These are phyloP conservation scores for Iselma pallidipennis DNA, from an alignment of 2,888 invertebrate species.

Conservation along the genomic window DNA sequence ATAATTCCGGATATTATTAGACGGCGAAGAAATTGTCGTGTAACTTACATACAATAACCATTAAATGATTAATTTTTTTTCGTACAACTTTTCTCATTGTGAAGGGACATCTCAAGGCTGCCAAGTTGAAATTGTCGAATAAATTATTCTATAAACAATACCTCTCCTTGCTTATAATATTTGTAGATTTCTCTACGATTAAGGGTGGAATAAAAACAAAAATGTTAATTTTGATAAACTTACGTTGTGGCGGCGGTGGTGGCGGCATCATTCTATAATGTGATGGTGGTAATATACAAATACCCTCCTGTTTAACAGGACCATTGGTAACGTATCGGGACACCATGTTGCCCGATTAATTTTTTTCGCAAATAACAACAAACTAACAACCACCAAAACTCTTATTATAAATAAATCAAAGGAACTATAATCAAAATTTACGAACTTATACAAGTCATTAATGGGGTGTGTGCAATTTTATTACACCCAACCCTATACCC, in stretches of 20 bases:
- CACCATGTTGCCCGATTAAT: constrained; percentile 51
- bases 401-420: constrained; percentile 10
- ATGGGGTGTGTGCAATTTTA: constrained; percentile 1
- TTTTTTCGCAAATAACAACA: neutral
- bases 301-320: constrained; percentile 54
- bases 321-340: constrained; percentile 54
- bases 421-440: constrained; percentile 2
- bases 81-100: neutral
- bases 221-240: constrained; percentile 27
- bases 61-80: too few species aligned
- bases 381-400: neutral
- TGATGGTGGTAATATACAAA: constrained; percentile 51
- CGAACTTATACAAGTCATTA: constrained; percentile 18
- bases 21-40: too few species aligned
- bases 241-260: constrained; percentile 37
- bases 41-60: too few species aligned
- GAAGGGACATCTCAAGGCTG: neutral
- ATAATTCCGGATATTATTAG: too few species aligned
- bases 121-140: neutral
- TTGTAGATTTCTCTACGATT: too few species aligned
- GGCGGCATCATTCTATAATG: constrained; percentile 52
- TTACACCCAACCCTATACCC: constrained; percentile 8
- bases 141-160: neutral
- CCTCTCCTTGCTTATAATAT: too few species aligned
- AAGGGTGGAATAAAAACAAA: neutral